phyloP scores from a whole-genome alignment of 1,140 invertebrate genomes.

The Asobara japonica region DNA sequence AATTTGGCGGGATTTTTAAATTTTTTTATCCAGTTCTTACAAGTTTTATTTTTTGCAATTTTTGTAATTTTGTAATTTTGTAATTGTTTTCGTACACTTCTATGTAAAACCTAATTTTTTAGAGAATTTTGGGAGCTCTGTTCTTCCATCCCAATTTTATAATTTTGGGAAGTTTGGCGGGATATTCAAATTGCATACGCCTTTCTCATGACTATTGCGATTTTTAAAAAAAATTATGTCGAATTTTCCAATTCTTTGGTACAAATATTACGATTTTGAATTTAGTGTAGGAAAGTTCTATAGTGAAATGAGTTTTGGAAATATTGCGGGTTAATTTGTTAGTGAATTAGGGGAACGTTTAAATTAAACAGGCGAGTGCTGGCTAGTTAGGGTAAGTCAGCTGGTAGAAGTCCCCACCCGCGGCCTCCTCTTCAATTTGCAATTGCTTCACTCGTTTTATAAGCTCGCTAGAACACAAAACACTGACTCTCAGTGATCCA shows the following conservation, averaged over 20 bases:
- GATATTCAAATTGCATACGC: no score
- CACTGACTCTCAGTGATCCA: slow-evolving; percentile 47
- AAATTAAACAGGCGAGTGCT: slow-evolving; percentile 51
- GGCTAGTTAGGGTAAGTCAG: slow-evolving; percentile 66
- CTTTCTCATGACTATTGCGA: no score
- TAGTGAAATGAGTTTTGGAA: no score
- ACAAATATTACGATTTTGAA: no score
- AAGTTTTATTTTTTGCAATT: not conserved
- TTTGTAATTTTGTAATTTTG: not conserved
- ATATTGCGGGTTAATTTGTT: slow-evolving; percentile 44
- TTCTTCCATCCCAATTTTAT: no score
- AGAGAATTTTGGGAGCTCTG: no score
- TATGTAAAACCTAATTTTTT: slow-evolving; percentile 34
- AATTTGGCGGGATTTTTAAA: no score
- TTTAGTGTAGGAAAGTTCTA: no score
- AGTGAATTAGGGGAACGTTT: not conserved
- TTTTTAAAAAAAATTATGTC: no score
- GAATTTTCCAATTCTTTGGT: no score
- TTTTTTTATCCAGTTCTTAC: not conserved
- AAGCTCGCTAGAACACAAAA: slow-evolving; percentile 67
- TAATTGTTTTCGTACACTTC: not conserved
- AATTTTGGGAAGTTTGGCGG: no score
- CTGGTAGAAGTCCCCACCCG: slow-evolving; percentile 66
- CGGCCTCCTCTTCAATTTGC: slow-evolving; percentile 63
- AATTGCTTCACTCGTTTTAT: slow-evolving; percentile 64